Conservation (phyloP, 2,888 invertebrate genomes). For the Leuctra nigra region DNA sequence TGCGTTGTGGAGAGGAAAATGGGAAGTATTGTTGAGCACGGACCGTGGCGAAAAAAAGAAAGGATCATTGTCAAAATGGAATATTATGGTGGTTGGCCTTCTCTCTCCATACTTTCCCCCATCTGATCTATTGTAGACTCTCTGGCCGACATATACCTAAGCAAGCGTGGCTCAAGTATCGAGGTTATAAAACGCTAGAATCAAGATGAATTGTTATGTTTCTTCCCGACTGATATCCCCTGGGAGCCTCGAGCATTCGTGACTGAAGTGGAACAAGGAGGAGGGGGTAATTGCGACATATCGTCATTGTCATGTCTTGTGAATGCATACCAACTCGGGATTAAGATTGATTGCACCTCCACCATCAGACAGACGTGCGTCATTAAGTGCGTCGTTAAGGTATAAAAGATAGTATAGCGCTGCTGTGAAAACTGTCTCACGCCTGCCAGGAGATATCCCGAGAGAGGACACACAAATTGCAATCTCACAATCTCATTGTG, state of each 20-base stretch:
- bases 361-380: neutral
- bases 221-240: no score
- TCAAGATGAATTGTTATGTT: no score
- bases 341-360: constrained; percentile 2
- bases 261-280: neutral
- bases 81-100: no score
- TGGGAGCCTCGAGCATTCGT: no score
- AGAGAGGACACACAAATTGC: constrained; percentile 10
- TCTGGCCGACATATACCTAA: no score
- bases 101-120: no score
- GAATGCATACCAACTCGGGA: neutral
- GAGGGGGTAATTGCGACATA: constrained; percentile 8
- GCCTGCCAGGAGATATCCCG: neutral
- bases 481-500: constrained; percentile 15
- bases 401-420: constrained; percentile 5
- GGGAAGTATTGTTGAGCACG: neutral
- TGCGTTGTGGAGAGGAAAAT: neutral
- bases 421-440: neutral
- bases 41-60: no score
- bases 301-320: constrained; percentile 6
- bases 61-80: no score
- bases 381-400: neutral
- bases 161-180: no score
- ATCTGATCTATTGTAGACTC: no score
- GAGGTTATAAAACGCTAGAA: no score